A percentile compares a stretch with the other conserved stretches of the same genome.
Conservation (phyloP, 2,797 vertebrate genomes). For the Chelon auratus region DNA sequence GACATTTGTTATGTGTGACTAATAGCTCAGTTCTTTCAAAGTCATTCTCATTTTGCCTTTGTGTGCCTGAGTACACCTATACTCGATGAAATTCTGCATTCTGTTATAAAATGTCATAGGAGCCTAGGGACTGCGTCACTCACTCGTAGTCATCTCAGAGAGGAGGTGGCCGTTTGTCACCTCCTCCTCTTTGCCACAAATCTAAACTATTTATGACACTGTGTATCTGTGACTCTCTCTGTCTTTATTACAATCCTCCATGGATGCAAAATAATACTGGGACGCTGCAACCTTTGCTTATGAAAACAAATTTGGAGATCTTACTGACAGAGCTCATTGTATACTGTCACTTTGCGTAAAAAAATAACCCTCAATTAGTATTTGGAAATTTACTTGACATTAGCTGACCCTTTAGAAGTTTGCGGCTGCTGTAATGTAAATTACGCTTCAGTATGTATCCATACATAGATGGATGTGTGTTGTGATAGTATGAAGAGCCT, state of each 20-base stretch:
- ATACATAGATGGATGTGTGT: not conserved
- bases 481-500: not conserved
- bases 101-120: not conserved
- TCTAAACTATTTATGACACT: not conserved
- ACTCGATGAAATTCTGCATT: not conserved
- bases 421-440: not conserved
- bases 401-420: not conserved
- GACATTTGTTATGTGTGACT: not conserved
- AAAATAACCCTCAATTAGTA: not conserved
- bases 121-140: conserved; percentile 32
- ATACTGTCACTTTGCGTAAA: not conserved
- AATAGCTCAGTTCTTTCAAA: not conserved
- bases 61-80: not conserved
- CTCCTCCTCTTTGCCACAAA: not conserved
- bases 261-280: too few relatives aligned
- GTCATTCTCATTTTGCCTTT: not conserved
- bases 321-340: not conserved
- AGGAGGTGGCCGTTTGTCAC: not conserved
- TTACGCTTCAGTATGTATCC: too few relatives aligned
- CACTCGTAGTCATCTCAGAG: not conserved
- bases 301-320: not conserved
- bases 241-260: not conserved
- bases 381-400: not conserved
- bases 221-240: conserved; percentile 1
- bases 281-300: too few relatives aligned